A percentile compares a stretch with the other conserved stretches of the same genome.
Conservation (phyloP, 1,140 invertebrate species). For the Trichonephila clavata region DNA sequence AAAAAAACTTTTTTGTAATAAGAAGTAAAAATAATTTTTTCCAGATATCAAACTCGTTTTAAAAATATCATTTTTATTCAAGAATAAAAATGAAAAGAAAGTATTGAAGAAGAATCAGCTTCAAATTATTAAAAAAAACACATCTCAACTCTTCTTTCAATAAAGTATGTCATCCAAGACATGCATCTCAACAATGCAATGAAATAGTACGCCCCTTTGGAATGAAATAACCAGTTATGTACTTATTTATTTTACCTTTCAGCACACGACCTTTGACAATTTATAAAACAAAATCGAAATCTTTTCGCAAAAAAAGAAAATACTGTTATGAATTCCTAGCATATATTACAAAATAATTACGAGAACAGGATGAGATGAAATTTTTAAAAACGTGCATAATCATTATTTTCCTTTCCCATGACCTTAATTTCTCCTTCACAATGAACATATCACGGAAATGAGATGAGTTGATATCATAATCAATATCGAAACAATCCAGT, state of each 20-base stretch:
- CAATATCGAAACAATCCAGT: not conserved
- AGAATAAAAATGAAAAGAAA: too few species aligned
- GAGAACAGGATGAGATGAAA: not conserved
- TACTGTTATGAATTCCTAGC: not conserved
- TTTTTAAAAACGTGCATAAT: not conserved
- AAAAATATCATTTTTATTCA: too few species aligned
- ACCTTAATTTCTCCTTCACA: not conserved
- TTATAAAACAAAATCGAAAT: not conserved
- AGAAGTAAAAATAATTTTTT: too few species aligned
- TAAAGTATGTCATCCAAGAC: too few species aligned
- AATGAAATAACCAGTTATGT: not conserved
- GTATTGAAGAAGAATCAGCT: too few species aligned
- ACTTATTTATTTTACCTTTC: not conserved
- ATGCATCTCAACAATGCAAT: too few species aligned
- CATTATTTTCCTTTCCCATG: not conserved
- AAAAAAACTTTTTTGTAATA: too few species aligned
- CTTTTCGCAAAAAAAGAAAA: not conserved
- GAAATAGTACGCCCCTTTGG: not conserved
- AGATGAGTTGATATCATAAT: not conserved
- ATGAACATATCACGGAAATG: not conserved
- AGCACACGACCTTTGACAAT: not conserved
- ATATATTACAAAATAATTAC: not conserved
- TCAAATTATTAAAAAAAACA: too few species aligned
- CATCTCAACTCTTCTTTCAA: too few species aligned
- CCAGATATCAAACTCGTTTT: too few species aligned